Conservation (phyloP, 2,113 vertebrate genomes). For the Parus major region DNA sequence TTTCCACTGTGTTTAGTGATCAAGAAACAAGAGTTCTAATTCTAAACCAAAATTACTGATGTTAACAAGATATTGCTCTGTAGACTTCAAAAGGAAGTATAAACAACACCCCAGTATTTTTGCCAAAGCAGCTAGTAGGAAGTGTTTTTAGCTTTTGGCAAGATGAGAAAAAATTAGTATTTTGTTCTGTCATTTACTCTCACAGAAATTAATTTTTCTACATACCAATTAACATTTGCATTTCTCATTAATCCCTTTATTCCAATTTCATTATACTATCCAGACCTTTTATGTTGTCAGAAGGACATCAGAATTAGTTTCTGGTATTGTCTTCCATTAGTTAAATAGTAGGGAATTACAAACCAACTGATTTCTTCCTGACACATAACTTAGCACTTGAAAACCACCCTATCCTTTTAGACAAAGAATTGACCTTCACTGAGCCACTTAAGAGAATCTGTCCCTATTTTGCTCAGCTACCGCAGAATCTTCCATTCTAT, state of each 20-base stretch:
- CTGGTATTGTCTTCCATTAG: not conserved
- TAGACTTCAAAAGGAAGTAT: not conserved
- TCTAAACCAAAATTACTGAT: not conserved
- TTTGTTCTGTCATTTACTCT: not conserved
- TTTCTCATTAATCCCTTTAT: conserved; percentile 8
- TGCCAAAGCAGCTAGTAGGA: not conserved
- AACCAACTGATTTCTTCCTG: not conserved
- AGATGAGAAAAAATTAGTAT: not conserved
- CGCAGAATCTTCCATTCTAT: not conserved
- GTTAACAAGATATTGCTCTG: not conserved
- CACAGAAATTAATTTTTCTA: not conserved
- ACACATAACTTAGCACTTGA: not conserved
- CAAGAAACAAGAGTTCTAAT: not conserved
- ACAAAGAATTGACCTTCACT: not conserved
- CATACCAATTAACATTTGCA: not conserved
- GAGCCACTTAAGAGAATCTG: not conserved
- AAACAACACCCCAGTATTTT: not conserved
- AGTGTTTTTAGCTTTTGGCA: not conserved
- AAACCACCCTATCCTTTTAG: not conserved
- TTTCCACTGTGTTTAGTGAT: not conserved
- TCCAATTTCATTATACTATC: not conserved
- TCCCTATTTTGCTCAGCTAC: not conserved
- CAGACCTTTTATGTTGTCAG: not conserved
- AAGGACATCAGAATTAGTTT: not conserved
- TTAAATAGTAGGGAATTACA: not conserved